Evolutionary conservation across 2,113 vertebrate species (phyloP), one percentile per base, ranked within the genome.

Genomic region (Taurulus bubalis): DNA sequence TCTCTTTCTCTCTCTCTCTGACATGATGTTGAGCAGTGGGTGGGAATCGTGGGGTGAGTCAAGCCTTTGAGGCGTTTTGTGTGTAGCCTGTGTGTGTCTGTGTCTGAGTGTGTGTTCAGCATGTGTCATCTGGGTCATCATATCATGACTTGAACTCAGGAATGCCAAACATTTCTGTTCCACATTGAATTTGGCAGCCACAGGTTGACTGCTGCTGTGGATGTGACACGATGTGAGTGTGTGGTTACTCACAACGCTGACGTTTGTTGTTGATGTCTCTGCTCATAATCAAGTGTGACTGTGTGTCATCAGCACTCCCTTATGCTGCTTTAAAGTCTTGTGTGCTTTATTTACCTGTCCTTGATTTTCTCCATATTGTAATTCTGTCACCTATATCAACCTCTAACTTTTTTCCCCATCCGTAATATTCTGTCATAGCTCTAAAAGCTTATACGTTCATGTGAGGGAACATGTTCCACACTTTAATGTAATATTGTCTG

Each of bases 41-140:
- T 85, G 88, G 88, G 80, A 84, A 70, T 16, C 14, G 59, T 36
- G 47, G 34, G 56, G 28, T 89, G 93, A 92, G 75, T 92, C 90
- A 93, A 83, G 69, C 38, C 59, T 90, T 58, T 67, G 69, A 74
- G 81, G 83, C 9, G 6, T 56, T 26, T 68, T 85, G 73, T 71
- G 30, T 75, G 68, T 69, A 56, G 68, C 53, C 24, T 58, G 34
- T 64, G 42, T 70, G 36, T 63, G 38, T 68, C 36, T 75, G 59
- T 60, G 71, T 63, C 34, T 59, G 58, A 7, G 68, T 70, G 75
- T 67, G 79, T 73, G 53, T 65, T 87, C 85, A 75, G 58, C 65
- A 69, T 92, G 91, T 92, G 89, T 92, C 89, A 94, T 90, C 71
- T 2, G 42, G 55, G 49, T 47, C 78, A 75, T 91, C 88, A 58